A percentile compares a stretch with the other conserved stretches of the same genome.
Conservation (phyloP, 1,140 invertebrate species). For the Drosophila burlai region DNA sequence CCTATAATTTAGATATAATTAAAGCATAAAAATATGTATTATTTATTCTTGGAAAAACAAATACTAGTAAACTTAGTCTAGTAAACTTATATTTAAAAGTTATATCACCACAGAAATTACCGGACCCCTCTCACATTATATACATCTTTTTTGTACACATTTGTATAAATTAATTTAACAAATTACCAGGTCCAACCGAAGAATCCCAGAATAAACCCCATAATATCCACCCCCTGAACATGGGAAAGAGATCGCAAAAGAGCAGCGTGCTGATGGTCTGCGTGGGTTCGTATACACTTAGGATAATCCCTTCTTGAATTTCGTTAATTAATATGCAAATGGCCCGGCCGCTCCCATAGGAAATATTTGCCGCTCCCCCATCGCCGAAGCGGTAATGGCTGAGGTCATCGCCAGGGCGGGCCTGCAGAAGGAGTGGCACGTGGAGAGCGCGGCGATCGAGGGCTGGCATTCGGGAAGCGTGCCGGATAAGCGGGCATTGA, state of each 20-base stretch:
- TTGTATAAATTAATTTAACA: background rate
- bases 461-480: conserved; percentile 92
- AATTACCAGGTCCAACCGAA: conserved; percentile 1
- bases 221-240: background rate
- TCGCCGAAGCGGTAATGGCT: conserved; percentile 95
- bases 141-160: conserved; percentile 21
- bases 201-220: conserved; percentile 13
- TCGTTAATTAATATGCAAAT: conserved; percentile 34
- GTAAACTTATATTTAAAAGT: background rate
- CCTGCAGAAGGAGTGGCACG: conserved; percentile 89
- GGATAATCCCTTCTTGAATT: conserved; percentile 8
- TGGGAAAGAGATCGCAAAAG: conserved; percentile 21
- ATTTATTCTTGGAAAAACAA: background rate
- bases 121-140: background rate
- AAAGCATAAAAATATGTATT: background rate
- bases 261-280: conserved; percentile 85
- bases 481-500: conserved; percentile 91
- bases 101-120: background rate
- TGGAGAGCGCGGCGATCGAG: conserved; percentile 94
- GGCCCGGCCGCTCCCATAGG: conserved; percentile 85
- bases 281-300: conserved; percentile 80
- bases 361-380: conserved; percentile 96
- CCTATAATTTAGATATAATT: too few species aligned
- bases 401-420: conserved; percentile 89
- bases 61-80: background rate